A percentile compares a stretch with the other conserved stretches of the same genome.
These are phyloP conservation scores for Spodoptera picta DNA, from an alignment of 2,888 invertebrate genomes.

Conservation along the genomic window DNA sequence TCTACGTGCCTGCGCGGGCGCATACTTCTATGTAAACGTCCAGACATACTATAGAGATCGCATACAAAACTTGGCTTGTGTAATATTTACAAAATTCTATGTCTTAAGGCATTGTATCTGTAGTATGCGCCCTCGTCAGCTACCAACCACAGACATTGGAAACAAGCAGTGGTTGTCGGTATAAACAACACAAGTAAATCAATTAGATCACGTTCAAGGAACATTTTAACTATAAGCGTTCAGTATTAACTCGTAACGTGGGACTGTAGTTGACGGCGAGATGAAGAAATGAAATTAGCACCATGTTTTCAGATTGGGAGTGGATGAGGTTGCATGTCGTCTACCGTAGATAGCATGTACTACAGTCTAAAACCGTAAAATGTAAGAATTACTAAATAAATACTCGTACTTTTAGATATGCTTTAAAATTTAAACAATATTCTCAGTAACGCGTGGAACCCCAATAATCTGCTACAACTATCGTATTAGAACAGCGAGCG, in stretches of 20 bases:
- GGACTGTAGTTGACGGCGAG: slow-evolving; percentile 40
- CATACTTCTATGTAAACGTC: slow-evolving; percentile 40
- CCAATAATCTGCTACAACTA: slow-evolving; percentile 44
- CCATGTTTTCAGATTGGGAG: slow-evolving; percentile 56
- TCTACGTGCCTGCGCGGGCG: slow-evolving; percentile 26
- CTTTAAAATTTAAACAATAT: slow-evolving; percentile 6
- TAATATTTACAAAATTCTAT: slow-evolving; percentile 50
- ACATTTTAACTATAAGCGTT: slow-evolving; percentile 60
- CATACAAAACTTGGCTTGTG: slow-evolving; percentile 49
- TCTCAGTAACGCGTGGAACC: slow-evolving; percentile 34
- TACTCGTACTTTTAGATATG: not conserved
- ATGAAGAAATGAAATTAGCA: slow-evolving; percentile 61
- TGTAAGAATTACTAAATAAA: not conserved
- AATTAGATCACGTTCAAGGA: slow-evolving; percentile 57
- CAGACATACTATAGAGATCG: slow-evolving; percentile 51
- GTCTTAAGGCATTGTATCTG: slow-evolving; percentile 46
- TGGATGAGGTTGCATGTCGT: slow-evolving; percentile 29
- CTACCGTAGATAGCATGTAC: slow-evolving; percentile 13
- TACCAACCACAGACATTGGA: slow-evolving; percentile 20
- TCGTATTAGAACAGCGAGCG: slow-evolving; percentile 47
- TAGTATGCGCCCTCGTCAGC: slow-evolving; percentile 44
- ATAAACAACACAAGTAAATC: slow-evolving; percentile 40
- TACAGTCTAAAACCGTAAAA: slow-evolving; percentile 22
- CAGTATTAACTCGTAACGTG: slow-evolving; percentile 40
- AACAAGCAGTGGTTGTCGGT: slow-evolving; percentile 32